A percentile compares a stretch with the other conserved stretches of the same genome.
phyloP scores from a whole-genome alignment of 2,113 vertebrate genomes.

The Pelvicachromis taeniatus region DNA sequence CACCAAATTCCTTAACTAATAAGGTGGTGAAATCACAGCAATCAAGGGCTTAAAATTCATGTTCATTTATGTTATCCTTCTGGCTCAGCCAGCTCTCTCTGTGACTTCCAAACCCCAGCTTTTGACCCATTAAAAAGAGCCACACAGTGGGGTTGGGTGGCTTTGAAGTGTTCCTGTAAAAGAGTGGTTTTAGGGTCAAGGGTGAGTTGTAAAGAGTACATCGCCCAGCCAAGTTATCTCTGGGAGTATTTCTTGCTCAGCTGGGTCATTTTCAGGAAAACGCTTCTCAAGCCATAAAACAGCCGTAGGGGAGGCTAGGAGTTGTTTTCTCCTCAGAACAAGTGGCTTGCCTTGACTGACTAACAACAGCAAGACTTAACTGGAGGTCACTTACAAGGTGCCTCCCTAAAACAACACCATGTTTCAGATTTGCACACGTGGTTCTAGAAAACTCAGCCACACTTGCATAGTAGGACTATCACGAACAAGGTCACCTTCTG shows the following conservation, averaged over 20 bases:
- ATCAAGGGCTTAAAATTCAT: background rate
- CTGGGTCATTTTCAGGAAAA: constrained; percentile 53
- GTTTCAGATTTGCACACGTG: constrained; percentile 29
- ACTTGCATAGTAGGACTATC: background rate
- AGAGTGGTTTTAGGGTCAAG: constrained; percentile 33
- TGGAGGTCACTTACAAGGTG: constrained; percentile 25
- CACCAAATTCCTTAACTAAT: constrained; percentile 8
- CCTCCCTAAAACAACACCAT: background rate
- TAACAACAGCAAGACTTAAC: constrained; percentile 28
- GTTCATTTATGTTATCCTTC: constrained; percentile 28
- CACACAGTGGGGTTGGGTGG: constrained; percentile 33
- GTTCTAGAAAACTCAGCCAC: background rate
- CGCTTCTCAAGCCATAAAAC: background rate
- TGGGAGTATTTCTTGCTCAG: constrained; percentile 42
- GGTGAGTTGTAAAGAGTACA: constrained; percentile 47
- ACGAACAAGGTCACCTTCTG: background rate
- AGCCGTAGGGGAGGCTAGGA: constrained; percentile 27
- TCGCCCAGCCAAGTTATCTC: constrained; percentile 36
- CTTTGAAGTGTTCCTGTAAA: constrained; percentile 69
- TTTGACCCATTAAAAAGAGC: constrained; percentile 43
- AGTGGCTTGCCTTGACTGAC: background rate
- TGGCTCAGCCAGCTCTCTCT: constrained; percentile 18
- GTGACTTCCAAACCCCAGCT: constrained; percentile 36
- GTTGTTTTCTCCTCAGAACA: constrained; percentile 21
- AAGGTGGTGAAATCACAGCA: background rate